A percentile compares a stretch with the other conserved stretches of the same genome.
Conservation (phyloP, 2,113 vertebrate species). For the Ophthalmolycus amberensis region DNA sequence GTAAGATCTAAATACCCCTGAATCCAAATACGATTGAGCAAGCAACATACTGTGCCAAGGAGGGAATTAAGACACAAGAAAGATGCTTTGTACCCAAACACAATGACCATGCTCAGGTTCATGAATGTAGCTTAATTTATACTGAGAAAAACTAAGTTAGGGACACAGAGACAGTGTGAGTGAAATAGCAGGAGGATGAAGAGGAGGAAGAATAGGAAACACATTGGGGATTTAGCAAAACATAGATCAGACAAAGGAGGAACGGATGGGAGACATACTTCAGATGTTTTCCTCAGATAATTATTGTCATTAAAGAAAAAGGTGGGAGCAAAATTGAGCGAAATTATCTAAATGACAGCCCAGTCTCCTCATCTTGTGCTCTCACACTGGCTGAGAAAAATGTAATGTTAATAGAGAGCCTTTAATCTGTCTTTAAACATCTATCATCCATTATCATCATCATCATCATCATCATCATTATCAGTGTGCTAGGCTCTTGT, state of each 20-base stretch:
- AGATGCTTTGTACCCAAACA: conserved; percentile 14
- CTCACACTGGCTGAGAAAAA: conserved; percentile 33
- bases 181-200: neutral
- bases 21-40: conserved; percentile 33
- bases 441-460: conserved; percentile 21
- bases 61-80: neutral
- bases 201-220: conserved; percentile 7
- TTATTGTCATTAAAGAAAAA: conserved; percentile 70
- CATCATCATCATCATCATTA: conserved; percentile 1
- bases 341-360: conserved; percentile 69
- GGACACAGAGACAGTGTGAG: neutral
- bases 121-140: neutral
- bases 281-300: conserved; percentile 72
- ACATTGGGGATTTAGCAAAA: conserved; percentile 35
- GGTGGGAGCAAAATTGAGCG: conserved; percentile 22
- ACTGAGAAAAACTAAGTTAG: conserved; percentile 22
- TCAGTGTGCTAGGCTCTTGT: conserved; percentile 17
- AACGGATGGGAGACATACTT: conserved; percentile 20
- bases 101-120: neutral
- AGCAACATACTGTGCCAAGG: conserved; percentile 21
- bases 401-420: conserved; percentile 40
- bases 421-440: conserved; percentile 49
- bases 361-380: conserved; percentile 38
- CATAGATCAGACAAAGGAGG: conserved; percentile 50
- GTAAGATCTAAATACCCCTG: conserved; percentile 62